Evolutionary conservation across 1,140 invertebrate species (phyloP).

Genomic region (Ostrea edulis): DNA sequence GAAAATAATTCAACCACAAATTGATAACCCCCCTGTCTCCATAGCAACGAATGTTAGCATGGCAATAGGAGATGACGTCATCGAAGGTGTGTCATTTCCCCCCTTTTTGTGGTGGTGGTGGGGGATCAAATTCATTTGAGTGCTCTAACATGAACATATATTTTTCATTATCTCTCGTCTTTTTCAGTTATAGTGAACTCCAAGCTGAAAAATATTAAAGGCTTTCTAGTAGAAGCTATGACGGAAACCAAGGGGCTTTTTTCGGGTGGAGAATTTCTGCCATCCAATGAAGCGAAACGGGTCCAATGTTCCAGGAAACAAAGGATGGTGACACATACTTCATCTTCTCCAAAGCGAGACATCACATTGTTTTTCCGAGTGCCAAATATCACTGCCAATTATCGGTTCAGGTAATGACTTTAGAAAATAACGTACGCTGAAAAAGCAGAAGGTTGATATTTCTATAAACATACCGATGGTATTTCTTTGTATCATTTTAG

Average conservation of each 20-base stretch:
- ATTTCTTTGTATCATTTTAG: background rate
- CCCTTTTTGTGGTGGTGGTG: background rate
- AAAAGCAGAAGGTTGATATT: background rate
- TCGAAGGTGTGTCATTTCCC: background rate
- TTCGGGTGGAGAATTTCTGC: background rate
- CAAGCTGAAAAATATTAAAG: background rate
- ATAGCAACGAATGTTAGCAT: background rate
- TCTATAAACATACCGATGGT: background rate
- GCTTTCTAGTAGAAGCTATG: background rate
- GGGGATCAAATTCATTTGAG: background rate
- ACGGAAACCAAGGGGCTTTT: background rate
- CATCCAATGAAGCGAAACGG: background rate
- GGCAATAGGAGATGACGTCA: background rate
- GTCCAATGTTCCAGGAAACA: conserved; percentile 16
- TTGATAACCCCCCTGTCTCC: background rate
- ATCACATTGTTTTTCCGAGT: background rate
- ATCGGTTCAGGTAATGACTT: background rate
- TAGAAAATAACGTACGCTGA: no score
- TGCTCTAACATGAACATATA: background rate
- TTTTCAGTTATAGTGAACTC: background rate
- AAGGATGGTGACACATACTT: conserved; percentile 1
- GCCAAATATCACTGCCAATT: background rate
- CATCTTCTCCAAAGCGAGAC: background rate
- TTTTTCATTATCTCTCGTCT: background rate
- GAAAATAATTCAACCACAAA: conserved; percentile 13